Conservation (phyloP, 2,797 vertebrate genomes). For the Paedocypris micromegethes region DNA sequence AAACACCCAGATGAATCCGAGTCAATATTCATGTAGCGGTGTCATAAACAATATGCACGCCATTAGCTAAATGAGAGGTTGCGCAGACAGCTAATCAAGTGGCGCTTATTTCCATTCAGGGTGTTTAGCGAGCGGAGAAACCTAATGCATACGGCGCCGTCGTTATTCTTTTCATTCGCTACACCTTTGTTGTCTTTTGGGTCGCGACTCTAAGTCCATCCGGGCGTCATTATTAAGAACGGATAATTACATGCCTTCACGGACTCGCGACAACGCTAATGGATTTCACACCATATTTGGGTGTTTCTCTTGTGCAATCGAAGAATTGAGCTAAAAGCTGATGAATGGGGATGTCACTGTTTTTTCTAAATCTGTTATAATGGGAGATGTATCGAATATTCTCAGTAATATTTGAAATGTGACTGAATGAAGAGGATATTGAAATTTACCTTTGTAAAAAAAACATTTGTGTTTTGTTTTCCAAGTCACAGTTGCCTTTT, state of each 20-base stretch:
- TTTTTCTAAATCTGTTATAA: no score
- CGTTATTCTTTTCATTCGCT: conserved; percentile 28
- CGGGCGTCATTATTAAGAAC: conserved; percentile 28
- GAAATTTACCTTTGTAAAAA: no score
- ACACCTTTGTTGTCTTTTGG: conserved; percentile 33
- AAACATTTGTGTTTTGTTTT: no score
- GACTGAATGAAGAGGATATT: no score
- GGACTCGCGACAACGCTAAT: no score
- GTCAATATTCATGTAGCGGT: conserved; percentile 30
- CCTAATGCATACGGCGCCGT: conserved; percentile 36
- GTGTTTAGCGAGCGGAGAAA: conserved; percentile 30
- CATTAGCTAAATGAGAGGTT: conserved; percentile 38
- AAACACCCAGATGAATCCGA: conserved; percentile 26
- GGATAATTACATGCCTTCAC: conserved; percentile 15
- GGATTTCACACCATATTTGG: no score
- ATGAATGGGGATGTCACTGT: neutral
- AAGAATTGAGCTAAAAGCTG: conserved; percentile 4
- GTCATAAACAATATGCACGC: conserved; percentile 30
- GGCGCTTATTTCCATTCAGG: conserved; percentile 38
- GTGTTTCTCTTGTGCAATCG: neutral
- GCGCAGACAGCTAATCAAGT: conserved; percentile 28
- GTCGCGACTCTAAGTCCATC: conserved; percentile 22
- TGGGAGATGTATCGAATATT: no score
- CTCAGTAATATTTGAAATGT: no score
- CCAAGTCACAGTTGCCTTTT: no score